A percentile compares a stretch with the other conserved stretches of the same genome.
Conservation (phyloP, 2,113 vertebrate species). For the Phyllostomus hastatus region DNA sequence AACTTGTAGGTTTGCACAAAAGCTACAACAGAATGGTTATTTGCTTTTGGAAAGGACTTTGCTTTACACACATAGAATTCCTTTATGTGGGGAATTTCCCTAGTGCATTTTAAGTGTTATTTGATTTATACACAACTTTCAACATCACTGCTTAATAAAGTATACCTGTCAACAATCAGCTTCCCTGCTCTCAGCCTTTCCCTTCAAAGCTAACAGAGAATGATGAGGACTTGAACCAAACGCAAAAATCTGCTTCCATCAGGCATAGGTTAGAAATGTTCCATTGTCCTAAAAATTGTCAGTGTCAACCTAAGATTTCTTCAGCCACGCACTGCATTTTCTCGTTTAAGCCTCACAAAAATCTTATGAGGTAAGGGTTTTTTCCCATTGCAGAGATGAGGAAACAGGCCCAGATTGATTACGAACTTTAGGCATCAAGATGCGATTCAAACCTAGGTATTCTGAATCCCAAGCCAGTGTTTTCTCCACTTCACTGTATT, state of each 20-base stretch:
- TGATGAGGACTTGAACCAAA: neutral
- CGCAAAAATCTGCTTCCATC: neutral
- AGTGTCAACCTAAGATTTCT: neutral
- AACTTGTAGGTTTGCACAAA: neutral
- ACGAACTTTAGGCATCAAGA: neutral
- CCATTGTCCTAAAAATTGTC: neutral
- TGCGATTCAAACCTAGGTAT: neutral
- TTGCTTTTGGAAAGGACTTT: neutral
- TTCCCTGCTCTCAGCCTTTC: neutral
- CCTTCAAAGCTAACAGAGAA: constrained; percentile 5
- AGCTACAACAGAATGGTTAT: neutral
- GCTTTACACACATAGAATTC: neutral
- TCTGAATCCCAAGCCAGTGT: neutral
- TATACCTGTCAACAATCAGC: neutral
- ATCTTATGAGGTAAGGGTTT: neutral
- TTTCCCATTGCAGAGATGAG: neutral
- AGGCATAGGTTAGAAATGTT: neutral
- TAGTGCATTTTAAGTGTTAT: neutral
- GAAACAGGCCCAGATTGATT: neutral
- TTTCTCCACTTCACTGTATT: neutral
- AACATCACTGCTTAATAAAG: neutral
- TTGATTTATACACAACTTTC: neutral
- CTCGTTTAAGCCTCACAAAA: neutral
- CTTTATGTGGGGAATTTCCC: neutral
- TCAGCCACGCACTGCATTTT: neutral